Evolutionary conservation across 2,113 vertebrate species (phyloP), one percentile per base, ranked within the genome.

Genomic region (Triplophysa dalaica): DNA sequence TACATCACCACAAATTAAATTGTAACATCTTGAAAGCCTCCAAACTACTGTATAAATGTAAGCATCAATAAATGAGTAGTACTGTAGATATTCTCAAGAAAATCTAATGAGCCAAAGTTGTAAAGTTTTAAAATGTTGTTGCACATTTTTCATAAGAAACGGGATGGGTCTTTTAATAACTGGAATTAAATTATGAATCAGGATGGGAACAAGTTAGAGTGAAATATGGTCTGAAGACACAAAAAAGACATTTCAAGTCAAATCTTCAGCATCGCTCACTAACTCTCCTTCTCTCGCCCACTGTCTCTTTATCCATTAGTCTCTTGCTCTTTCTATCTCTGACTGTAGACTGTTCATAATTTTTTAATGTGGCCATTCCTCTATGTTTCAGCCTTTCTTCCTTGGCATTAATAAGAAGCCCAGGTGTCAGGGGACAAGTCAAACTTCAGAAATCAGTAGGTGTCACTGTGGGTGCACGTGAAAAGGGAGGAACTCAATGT

Each of bases 391-490:
- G 14, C 29, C 52, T 17, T 33, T 74, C 58, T 1, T 16, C 45
- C 69, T 33, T 76, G 70, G 62, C 70, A 79, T 72, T 82, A 77
- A 79, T 82, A 67, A 82, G 77, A 56, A 73, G 60, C 70, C 67
- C 41, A 76, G 72, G 77, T 79, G 77, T 79, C 65, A 62, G 24
- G 54, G 80, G 72, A 76, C 79, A 75, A 68, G 80, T 79, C 72
- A 56, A 41, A 52, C 33, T 13, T 38, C 61, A 72, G 72, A 79
- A 50, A 54, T 72, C 43, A 50, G 61, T 48, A 79, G 50, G 68
- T 65, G 70, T 50, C 80, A 84, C 58, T 60, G 56, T 48, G 24
- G 43, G 67, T 19, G 41, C 73, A 22, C 70, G 74, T 21, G 54
- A 43, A 43, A 8, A 9, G 76, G 52, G 50, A 21, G 38, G 41